Percentiles rank a stretch among this genome's conserved stretches.
phyloP scores from a whole-genome alignment of 2,888 invertebrate species.

The Eurytoma adleriae region DNA sequence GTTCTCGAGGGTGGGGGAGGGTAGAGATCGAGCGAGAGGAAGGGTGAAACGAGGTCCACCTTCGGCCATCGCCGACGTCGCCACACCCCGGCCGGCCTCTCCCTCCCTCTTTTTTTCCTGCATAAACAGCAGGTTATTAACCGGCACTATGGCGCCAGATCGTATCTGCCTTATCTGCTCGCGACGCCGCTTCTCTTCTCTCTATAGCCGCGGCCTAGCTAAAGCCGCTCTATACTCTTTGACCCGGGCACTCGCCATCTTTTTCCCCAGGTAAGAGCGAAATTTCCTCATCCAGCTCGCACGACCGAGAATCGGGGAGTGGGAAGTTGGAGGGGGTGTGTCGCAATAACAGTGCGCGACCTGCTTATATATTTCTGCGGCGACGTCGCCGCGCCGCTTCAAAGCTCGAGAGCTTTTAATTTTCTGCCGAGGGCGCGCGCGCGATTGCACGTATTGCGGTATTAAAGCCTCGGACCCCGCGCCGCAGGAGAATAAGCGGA shows the following conservation, averaged over 20 bases:
- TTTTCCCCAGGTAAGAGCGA: neutral
- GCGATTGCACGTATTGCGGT: neutral
- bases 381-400: neutral
- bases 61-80: conserved; percentile 21
- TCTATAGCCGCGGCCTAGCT: neutral
- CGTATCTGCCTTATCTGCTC: conserved; percentile 68
- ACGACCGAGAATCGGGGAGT: neutral
- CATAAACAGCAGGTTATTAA: conserved; percentile 71
- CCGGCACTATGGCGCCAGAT: conserved; percentile 65
- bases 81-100: conserved; percentile 35
- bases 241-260: neutral
- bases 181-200: neutral
- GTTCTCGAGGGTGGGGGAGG: conserved; percentile 12
- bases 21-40: neutral
- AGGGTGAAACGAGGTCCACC: conserved; percentile 36
- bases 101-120: conserved; percentile 63
- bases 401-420: neutral
- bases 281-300: neutral
- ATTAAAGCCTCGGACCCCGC: too few species aligned
- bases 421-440: neutral
- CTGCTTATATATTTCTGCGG: neutral
- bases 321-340: neutral
- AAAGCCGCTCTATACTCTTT: neutral
- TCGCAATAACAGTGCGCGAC: neutral
- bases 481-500: too few species aligned